phyloP scores from a whole-genome alignment of 2,888 invertebrate species.

The Gnatocerus cornutus region DNA sequence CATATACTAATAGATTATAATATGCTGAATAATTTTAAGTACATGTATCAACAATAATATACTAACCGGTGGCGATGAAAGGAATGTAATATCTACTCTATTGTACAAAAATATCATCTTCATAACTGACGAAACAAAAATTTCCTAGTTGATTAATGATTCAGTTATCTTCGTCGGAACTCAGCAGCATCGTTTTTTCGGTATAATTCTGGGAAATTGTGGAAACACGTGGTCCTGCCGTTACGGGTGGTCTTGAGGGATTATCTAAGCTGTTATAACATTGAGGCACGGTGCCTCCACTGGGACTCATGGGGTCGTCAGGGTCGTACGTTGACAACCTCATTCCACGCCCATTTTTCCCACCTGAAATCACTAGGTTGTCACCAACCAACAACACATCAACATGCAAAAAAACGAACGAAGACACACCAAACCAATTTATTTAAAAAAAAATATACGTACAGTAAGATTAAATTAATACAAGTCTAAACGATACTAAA shows the following conservation, averaged over 20 bases:
- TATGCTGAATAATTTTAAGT: slow-evolving; percentile 38
- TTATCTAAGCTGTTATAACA: slow-evolving; percentile 66
- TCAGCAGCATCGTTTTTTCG: slow-evolving; percentile 96
- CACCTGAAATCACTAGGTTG: slow-evolving; percentile 67
- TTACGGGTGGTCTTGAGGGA: slow-evolving; percentile 63
- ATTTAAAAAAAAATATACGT: slow-evolving; percentile 59
- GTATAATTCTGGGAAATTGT: slow-evolving; percentile 91
- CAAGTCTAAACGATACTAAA: slow-evolving; percentile 45
- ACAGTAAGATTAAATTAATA: slow-evolving; percentile 50
- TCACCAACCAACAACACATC: slow-evolving; percentile 17
- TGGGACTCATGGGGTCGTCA: slow-evolving; percentile 76
- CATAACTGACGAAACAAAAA: slow-evolving; percentile 17
- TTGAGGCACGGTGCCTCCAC: slow-evolving; percentile 66
- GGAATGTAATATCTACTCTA: slow-evolving; percentile 43
- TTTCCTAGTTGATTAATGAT: slow-evolving; percentile 23
- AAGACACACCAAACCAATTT: slow-evolving; percentile 61
- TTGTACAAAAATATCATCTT: slow-evolving; percentile 48
- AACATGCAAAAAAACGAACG: slow-evolving; percentile 29
- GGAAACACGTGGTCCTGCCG: slow-evolving; percentile 81
- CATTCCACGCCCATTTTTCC: slow-evolving; percentile 79
- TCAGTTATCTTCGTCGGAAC: slow-evolving; percentile 90
- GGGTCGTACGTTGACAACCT: slow-evolving; percentile 81
- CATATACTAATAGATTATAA: slow-evolving; percentile 37
- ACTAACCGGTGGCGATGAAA: slow-evolving; percentile 28
- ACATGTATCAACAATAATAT: slow-evolving; percentile 38